Conservation (phyloP, 2,888 invertebrate species). For the Lydus trimaculatus region DNA sequence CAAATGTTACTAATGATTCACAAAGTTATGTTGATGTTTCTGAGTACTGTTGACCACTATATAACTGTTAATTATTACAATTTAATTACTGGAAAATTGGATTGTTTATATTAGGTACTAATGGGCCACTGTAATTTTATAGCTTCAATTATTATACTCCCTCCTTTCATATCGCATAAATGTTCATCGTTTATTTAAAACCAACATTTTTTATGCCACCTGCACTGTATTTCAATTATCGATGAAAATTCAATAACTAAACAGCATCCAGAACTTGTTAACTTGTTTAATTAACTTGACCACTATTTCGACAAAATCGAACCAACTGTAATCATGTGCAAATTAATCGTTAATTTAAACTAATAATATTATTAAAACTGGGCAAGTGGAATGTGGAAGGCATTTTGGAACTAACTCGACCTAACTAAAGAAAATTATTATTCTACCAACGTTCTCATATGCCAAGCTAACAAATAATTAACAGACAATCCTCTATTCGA, state of each 20-base stretch:
- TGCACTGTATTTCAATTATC: background rate
- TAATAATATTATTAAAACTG: slow-evolving; percentile 27
- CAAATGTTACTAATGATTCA: too few species aligned
- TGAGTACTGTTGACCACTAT: too few species aligned
- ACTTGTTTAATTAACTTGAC: slow-evolving; percentile 2
- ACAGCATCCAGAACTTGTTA: background rate
- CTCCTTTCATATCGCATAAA: too few species aligned
- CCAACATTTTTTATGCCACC: background rate
- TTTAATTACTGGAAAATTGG: too few species aligned
- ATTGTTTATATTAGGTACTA: too few species aligned
- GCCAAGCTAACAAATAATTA: slow-evolving; percentile 27
- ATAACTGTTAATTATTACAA: too few species aligned
- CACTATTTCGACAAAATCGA: background rate
- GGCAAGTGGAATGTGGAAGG: slow-evolving; percentile 22
- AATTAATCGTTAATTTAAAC: slow-evolving; percentile 30
- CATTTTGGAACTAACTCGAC: slow-evolving; percentile 8
- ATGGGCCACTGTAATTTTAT: background rate
- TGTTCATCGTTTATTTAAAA: background rate
- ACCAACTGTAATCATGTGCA: slow-evolving; percentile 29
- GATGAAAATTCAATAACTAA: slow-evolving; percentile 2
- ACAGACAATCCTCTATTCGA: background rate
- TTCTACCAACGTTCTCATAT: slow-evolving; percentile 21
- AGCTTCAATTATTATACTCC: background rate
- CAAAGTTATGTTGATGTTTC: too few species aligned
- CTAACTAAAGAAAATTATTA: slow-evolving; percentile 28